Base-by-base conservation (phyloP, 2,888 invertebrate species). In the Aelia acuminata region DNA sequence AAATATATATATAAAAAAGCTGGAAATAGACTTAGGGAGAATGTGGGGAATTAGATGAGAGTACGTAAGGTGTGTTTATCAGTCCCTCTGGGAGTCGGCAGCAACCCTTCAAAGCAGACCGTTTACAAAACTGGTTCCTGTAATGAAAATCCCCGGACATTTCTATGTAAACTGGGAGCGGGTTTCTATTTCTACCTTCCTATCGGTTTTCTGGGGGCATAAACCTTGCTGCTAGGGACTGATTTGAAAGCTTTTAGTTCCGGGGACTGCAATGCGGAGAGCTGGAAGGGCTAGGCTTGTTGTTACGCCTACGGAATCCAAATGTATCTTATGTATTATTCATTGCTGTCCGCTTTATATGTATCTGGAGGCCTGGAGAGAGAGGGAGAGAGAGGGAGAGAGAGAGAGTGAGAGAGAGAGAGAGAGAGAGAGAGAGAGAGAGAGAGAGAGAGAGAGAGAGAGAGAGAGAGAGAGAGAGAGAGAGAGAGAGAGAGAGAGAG, bases 321-420 rank as follows among this genome's bases (percentile, higher is more conserved):
- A 80, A 80, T 80, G 80, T 80, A 80, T 80, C 80, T 80, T 80
- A 80, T 80, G 43, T 80, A 80, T 80, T 80, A 80, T 80, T 80
- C 80, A 80, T 80, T 13, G 43, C 7, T 43, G n/a, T 80, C 43
- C 80, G 80, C 13, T 80, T 80, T 80, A 80, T 80, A 22, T 47
- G 43, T 43, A 80, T 80, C 39, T n/a, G 39, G 75, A 35, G 43
- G 43, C 22, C 35, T n/a, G 43, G 43, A 43, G 43, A 43, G 43
- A 10, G 43, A 43, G 43, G 10, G 43, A 10, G 43, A 43, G 43
- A 43, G 43, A 10, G 43, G 10, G 43, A 43, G 43, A 10, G 43
- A 43, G 43, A 43, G 43, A 10, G 43, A 43, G 43, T 7, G 43
- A 10, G 43, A 43, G 43, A 43, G 43, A 10, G 43, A 43, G 43